Percentiles rank a stretch among this genome's conserved stretches.
These are phyloP conservation scores for Ceuthmochares aereus DNA, from an alignment of 2,113 vertebrate species.

Conservation along the genomic window DNA sequence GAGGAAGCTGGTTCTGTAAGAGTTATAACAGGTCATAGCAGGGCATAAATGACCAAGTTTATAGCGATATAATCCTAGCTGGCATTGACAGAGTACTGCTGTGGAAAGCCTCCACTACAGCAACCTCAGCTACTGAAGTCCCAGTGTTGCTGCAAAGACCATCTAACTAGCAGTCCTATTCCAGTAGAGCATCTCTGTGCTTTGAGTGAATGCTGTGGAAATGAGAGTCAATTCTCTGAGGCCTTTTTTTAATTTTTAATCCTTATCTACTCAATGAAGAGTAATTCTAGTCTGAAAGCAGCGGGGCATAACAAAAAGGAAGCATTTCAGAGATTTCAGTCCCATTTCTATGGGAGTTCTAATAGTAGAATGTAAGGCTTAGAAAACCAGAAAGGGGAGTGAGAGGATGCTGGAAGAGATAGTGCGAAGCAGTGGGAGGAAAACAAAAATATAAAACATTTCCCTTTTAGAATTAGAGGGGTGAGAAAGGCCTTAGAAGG, in stretches of 20 bases:
- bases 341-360: background rate
- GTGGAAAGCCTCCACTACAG: background rate
- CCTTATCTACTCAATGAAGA: conserved; percentile 45
- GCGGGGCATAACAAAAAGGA: conserved; percentile 42
- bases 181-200: background rate
- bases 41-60: conserved; percentile 22
- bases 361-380: conserved; percentile 10
- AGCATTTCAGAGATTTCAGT: conserved; percentile 35
- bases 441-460: background rate
- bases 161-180: background rate
- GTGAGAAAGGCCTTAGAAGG: background rate
- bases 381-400: background rate
- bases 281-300: conserved; percentile 44
- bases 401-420: background rate
- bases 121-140: background rate
- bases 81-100: conserved; percentile 26
- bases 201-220: conserved; percentile 42
- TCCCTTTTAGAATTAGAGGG: background rate
- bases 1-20: conserved; percentile 44
- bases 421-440: background rate
- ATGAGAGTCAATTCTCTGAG: conserved; percentile 29
- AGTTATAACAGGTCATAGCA: conserved; percentile 4
- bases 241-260: conserved; percentile 47
- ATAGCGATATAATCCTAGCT: conserved; percentile 8
- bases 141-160: conserved; percentile 20